A percentile compares a stretch with the other conserved stretches of the same genome.
phyloP scores from a whole-genome alignment of 35 echinoderm and acorn worm species.

The Apostichopus parvimensis region DNA sequence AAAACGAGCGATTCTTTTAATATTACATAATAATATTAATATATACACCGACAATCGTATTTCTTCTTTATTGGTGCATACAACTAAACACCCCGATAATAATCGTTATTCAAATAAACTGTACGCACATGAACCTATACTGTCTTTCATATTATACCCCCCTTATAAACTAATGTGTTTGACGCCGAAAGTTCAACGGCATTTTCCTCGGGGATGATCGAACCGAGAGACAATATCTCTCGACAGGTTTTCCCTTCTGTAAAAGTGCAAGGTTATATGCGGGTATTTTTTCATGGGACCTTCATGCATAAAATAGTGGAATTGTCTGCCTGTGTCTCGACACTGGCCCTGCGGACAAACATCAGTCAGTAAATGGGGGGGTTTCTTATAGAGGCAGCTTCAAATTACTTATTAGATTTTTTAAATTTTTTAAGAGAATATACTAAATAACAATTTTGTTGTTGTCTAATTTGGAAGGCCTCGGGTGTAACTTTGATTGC shows the following conservation, averaged over 20 bases:
- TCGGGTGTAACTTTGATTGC: neutral
- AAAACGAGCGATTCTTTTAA: too few relatives aligned
- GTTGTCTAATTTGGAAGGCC: neutral
- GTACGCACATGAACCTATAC: too few relatives aligned
- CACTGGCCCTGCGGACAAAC: neutral
- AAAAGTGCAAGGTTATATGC: conserved; percentile 1
- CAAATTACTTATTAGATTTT: neutral
- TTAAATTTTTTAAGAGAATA: neutral
- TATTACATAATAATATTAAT: too few relatives aligned
- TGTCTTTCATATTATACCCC: too few relatives aligned
- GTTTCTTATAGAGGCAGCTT: neutral
- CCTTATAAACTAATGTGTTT: too few relatives aligned
- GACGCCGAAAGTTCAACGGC: neutral
- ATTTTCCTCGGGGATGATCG: neutral
- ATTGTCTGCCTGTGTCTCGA: neutral
- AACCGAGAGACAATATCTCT: neutral
- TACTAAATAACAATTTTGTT: neutral
- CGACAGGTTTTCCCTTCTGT: neutral
- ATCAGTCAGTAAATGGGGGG: neutral
- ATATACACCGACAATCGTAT: too few relatives aligned
- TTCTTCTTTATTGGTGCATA: too few relatives aligned
- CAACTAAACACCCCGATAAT: too few relatives aligned
- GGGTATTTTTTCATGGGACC: neutral
- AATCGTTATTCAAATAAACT: too few relatives aligned
- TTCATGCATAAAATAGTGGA: conserved; percentile 19